Base-by-base conservation (phyloP, 2,888 invertebrate species). In the Limenitis camilla region DNA sequence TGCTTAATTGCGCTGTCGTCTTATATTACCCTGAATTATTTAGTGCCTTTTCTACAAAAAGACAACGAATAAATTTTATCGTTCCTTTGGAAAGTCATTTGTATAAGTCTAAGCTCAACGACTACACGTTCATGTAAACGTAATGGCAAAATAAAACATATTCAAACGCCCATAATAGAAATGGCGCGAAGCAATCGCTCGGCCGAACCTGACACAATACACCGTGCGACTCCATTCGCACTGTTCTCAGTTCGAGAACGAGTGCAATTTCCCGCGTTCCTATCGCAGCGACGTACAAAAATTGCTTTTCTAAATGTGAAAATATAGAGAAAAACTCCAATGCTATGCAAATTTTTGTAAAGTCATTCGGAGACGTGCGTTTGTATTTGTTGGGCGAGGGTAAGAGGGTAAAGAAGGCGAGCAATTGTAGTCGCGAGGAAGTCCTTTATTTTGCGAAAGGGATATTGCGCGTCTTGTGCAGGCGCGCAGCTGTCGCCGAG, bases 401-500 rank as follows among this genome's bases (percentile, higher is more conserved):
- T 78, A 80, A 82, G 77, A 72, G 67, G 64, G 66, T 61, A 78
- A 67, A 67, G 69, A 67, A 79, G 71, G 78, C 78, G 79, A 81
- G 78, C 85, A 83, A 85, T 85, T 83, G 86, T 86, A 82, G 84
- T 81, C 76, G 77, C 65, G 62, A 60, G 67, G 76, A 72, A 78
- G 79, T 84, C 80, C 78, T 86, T 87, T 86, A 86, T 86, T 86
- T 85, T 83, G 80, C 72, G 66, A 78, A 76, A 75, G 80, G 86
- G 83, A 86, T 86, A 87, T 87, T 87, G 85, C 86, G 80, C 86
- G 87, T 85, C 86, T 81, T 69, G 67, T 76, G 81, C 87, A 85
- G 85, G 71, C 77, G 69, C 65, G 68, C 82, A 79, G 80, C 77
- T 78, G 79, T 72, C 74, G 75, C 70, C 65, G 72, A 71, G 68